Conservation (phyloP, 2,888 invertebrate genomes). For the Drosophila kambysellisi region DNA sequence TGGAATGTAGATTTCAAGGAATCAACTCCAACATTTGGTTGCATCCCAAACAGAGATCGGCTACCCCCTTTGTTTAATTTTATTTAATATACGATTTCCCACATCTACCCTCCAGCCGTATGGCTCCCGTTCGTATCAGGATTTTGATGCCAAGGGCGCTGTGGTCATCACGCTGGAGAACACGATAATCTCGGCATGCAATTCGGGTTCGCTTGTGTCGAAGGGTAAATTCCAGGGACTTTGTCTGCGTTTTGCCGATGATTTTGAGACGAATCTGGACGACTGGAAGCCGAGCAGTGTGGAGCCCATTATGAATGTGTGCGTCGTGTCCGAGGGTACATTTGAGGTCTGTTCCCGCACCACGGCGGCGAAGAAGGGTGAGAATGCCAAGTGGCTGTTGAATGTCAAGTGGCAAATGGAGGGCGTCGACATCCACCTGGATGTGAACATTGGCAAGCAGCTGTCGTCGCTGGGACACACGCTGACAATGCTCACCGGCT, state of each 20-base stretch:
- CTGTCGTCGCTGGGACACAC: slow-evolving; percentile 97
- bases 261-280: slow-evolving; percentile 97
- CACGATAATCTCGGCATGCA: slow-evolving; percentile 97
- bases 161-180: slow-evolving; percentile 98
- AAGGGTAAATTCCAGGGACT: slow-evolving; percentile 96
- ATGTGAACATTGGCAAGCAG: slow-evolving; percentile 98
- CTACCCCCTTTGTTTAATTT: no score
- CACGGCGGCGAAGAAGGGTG: slow-evolving; percentile 92
- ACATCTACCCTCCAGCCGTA: slow-evolving; percentile 85
- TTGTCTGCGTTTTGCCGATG: slow-evolving; percentile 97
- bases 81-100: not conserved
- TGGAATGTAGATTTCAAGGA: no score
- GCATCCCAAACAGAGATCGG: no score
- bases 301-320: slow-evolving; percentile 94
- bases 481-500: slow-evolving; percentile 96
- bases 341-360: slow-evolving; percentile 95
- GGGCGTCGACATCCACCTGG: slow-evolving; percentile 98
- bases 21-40: no score
- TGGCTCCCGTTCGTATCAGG: slow-evolving; percentile 89
- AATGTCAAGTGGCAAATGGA: slow-evolving; percentile 99
- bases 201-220: slow-evolving; percentile 97
- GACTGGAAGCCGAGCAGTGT: slow-evolving; percentile 98
- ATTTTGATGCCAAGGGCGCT: slow-evolving; percentile 93
- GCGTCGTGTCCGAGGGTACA: slow-evolving; percentile 99
- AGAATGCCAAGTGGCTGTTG: slow-evolving; percentile 98